These are phyloP conservation scores for Archilochus colubris DNA, from an alignment of 2,113 vertebrate genomes.

Conservation along the genomic window DNA sequence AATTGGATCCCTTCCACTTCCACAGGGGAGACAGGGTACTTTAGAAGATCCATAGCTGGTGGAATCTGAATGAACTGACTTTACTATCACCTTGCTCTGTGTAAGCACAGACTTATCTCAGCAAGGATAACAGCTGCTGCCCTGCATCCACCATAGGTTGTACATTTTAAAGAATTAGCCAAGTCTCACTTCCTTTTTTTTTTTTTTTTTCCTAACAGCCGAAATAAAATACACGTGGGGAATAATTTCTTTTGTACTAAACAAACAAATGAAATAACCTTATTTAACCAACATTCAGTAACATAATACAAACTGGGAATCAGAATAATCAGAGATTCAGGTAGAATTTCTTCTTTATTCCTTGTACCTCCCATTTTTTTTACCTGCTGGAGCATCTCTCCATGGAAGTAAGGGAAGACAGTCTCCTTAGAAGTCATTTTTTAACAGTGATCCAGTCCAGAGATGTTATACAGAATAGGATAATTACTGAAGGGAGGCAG, in stretches of 20 bases:
- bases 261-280: neutral
- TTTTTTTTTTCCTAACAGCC: too few relatives aligned
- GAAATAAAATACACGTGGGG: neutral
- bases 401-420: neutral
- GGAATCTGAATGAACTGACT: neutral
- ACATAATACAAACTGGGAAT: neutral
- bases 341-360: neutral
- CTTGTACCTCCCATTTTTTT: neutral
- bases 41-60: neutral
- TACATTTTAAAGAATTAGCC: neutral
- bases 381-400: neutral
- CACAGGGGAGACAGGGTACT: neutral
- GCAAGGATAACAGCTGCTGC: neutral
- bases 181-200: neutral
- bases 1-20: conserved; percentile 14
- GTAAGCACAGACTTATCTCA: neutral
- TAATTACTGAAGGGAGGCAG: neutral
- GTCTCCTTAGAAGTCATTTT: neutral
- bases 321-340: neutral
- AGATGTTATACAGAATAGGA: neutral
- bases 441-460: neutral
- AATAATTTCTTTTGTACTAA: neutral
- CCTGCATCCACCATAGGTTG: neutral
- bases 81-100: neutral
- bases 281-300: neutral